Conservation (phyloP, 92 coral and sea anemone species). For the Umimayanthus kanabou region DNA sequence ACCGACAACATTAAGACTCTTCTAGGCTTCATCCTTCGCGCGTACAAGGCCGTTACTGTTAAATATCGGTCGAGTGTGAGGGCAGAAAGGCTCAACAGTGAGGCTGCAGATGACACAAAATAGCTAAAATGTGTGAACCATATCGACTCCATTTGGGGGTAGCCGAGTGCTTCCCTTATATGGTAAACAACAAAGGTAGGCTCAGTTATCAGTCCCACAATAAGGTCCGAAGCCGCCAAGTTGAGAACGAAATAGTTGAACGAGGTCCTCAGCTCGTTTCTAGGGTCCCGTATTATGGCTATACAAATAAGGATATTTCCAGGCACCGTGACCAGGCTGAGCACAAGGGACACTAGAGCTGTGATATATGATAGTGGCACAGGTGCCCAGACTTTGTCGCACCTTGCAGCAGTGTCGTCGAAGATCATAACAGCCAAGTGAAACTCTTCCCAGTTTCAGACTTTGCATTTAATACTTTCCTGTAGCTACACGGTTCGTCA, state of each 20-base stretch:
- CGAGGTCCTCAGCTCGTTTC: conserved; percentile 60
- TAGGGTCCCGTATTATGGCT: conserved; percentile 68
- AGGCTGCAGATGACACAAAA: conserved; percentile 76
- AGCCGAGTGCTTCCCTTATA: conserved; percentile 53
- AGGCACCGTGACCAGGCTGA: conserved; percentile 66
- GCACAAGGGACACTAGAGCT: conserved; percentile 40
- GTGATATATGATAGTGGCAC: conserved; percentile 54
- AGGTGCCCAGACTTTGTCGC: conserved; percentile 46
- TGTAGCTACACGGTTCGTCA: too few relatives aligned
- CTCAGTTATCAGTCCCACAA: conserved; percentile 69
- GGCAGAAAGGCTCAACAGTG: conserved; percentile 75
- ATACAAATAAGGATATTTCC: conserved; percentile 62
- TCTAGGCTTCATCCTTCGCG: conserved; percentile 46
- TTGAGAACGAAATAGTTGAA: conserved; percentile 75
- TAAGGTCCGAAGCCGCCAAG: conserved; percentile 60
- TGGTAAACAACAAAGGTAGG: conserved; percentile 66
- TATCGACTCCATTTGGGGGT: conserved; percentile 33
- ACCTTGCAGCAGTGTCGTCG: conserved; percentile 9
- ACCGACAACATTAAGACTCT: conserved; percentile 48
- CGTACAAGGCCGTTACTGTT: conserved; percentile 65
- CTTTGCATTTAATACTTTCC: too few relatives aligned
- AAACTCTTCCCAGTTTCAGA: not conserved
- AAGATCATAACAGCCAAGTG: not conserved
- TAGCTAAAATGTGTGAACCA: conserved; percentile 70
- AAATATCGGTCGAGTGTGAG: conserved; percentile 74